Evolutionary conservation across 2,113 vertebrate species (phyloP).

Genomic region (Sisor rabdophorus): DNA sequence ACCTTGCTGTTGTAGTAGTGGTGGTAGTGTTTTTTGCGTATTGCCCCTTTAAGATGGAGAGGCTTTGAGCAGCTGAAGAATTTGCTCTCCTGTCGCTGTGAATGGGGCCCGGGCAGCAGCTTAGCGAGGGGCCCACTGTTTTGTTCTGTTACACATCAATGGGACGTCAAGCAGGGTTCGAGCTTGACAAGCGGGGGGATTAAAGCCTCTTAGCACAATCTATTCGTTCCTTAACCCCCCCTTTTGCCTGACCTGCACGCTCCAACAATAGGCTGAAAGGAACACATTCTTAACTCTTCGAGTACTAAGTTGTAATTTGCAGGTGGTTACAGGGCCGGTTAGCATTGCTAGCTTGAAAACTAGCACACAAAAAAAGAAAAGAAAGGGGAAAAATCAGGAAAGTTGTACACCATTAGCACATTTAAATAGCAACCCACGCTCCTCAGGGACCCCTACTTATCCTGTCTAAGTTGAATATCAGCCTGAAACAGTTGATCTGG

Average conservation of each 20-base stretch:
- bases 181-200: slow-evolving; percentile 75
- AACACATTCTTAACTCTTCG: slow-evolving; percentile 65
- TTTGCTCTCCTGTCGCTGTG: slow-evolving; percentile 58
- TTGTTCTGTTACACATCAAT: slow-evolving; percentile 82
- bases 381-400: neutral
- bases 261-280: slow-evolving; percentile 74
- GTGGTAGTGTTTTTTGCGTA: slow-evolving; percentile 35
- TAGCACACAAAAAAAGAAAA: neutral
- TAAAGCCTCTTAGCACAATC: slow-evolving; percentile 78
- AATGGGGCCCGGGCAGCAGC: slow-evolving; percentile 70
- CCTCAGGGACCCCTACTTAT: slow-evolving; percentile 9
- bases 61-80: slow-evolving; percentile 53
- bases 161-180: slow-evolving; percentile 75
- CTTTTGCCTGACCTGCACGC: slow-evolving; percentile 67
- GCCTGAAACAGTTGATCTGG: slow-evolving; percentile 32
- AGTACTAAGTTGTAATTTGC: slow-evolving; percentile 71
- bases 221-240: slow-evolving; percentile 67
- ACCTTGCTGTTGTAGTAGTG: slow-evolving; percentile 34
- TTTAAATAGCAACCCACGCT: slow-evolving; percentile 3
- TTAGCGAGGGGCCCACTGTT: slow-evolving; percentile 86
- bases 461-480: slow-evolving; percentile 40
- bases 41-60: slow-evolving; percentile 55
- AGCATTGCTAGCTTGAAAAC: slow-evolving; percentile 48
- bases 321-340: slow-evolving; percentile 66
- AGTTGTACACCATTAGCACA: slow-evolving; percentile 10